Evolutionary conservation across 2,888 invertebrate species (phyloP), one percentile per base, ranked within the genome.

Genomic region (Watsonalla cultraria): DNA sequence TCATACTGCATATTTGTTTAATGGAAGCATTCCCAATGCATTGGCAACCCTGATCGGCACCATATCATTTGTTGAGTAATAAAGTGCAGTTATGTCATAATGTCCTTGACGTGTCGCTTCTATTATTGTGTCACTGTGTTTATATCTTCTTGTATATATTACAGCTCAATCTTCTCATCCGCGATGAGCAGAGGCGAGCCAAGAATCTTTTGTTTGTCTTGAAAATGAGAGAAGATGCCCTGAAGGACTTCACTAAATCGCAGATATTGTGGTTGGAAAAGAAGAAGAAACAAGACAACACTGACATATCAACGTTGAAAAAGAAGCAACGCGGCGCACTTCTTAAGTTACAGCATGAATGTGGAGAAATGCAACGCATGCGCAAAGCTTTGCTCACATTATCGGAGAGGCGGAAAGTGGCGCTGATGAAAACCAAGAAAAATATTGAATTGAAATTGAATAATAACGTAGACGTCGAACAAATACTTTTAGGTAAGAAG

Each of bases 311-410:
- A 0, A 84, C 92, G 7, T 88, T 94, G 13, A 93, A 93, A 68
- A 94, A 94, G 69, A 93, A 93, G 62, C 94, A 94, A 72, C 86
- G 94, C 48, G 94, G 93, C 0, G 86, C 94, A 13, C 77, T 94
- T 53, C 78, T 94, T 46, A 93, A 93, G 70, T 80, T 94, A 39
- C 92, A 94, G 57, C 93, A 94, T 71, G 94, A 94, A 69, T 93
- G 93, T 74, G 93, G 93, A 50, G 94, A 94, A 78, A 93, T 94
- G 88, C 92, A 92, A 68, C 89, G 93, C 68, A 90, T 90, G 86
- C 81, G 89, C 5, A 89, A 86, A 64, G 86, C 89, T 6, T 66
- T 90, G 13, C 71, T 90, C 35, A 75, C 87, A 5, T 76, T 88
- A 51, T 87, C 89, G 0, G 89, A 90, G 45, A 86, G 83, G 59